Base-by-base conservation (phyloP, 2,113 vertebrate genomes). In the Oreochromis tanganicae region DNA sequence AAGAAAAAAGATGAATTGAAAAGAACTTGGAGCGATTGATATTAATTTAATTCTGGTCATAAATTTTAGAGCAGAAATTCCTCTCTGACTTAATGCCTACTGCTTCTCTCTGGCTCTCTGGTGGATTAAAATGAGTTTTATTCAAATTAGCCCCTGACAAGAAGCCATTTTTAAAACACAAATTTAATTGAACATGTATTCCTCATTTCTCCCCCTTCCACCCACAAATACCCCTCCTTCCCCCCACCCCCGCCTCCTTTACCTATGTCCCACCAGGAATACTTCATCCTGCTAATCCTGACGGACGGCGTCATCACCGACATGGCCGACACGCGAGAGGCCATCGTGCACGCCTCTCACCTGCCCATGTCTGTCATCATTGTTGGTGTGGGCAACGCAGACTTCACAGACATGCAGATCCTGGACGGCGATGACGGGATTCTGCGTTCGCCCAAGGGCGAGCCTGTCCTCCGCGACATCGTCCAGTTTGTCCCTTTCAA, bases 321-420 rank as follows among this genome's bases (percentile, higher is more conserved):
- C 96, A 99, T 99, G 98, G 99, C 98, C 0, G 98, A 99, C 96
- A 99, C 99, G 3, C 96, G 99, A 27, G 98, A 99, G 95, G 99
- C 98, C 96, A 99, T 99, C 2, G 99, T 99, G 11, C 98, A 99
- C 0, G 99, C 99, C 88, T 99, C 98, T 6, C 98, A 99, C 94
- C 97, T 99, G 4, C 99, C 99, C 92, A 99, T 99, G 98, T 99
- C 99, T 0, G 98, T 99, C 95, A 99, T 99, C 95, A 99, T 99
- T 19, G 98, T 99, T 1, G 99, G 99, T 0, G 97, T 99, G 61
- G 99, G 99, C 24, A 99, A 98, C 0, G 99, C 99, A 0, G 99
- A 99, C 90, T 99, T 99, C 90, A 99, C 98, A 1, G 99, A 99
- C 96, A 99, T 99, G 99, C 98, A 99, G 97, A 99, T 99, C 95